Evolutionary conservation across 2,113 vertebrate genomes (phyloP), one percentile per base, ranked within the genome.

Genomic region (Hippolais icterina): DNA sequence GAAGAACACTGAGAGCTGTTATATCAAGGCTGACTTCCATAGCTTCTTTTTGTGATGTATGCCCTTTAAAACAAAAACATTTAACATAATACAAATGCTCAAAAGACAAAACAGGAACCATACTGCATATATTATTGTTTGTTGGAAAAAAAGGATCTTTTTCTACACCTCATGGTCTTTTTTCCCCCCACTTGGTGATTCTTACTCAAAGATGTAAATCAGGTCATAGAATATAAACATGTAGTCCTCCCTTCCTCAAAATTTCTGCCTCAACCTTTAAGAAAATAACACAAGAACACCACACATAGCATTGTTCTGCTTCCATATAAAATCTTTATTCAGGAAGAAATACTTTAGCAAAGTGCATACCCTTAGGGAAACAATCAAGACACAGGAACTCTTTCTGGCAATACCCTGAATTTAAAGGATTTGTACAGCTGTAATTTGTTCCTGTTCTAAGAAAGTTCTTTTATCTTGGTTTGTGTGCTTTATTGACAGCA

Each of bases 11-110:
- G 60, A 99, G 98, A 6, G 99, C 99, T 22, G 99, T 99, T 96
- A 99, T 98, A 56, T 99, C 99, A 27, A 99, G 98, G 96, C 97
- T 99, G 91, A 99, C 98, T 94, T 99, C 99, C 98, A 99, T 98
- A 49, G 98, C 98, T 97, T 99, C 99, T 96, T 99, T 99, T 89
- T 99, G 99, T 59, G 99, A 99, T 50, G 98, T 98, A 82, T 99
- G 99, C 81, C 99, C 99, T 99, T 97, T 60, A 81, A 96, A 95
- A 76, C 70, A 79, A 87, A 92, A 85, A 93, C 0, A 4, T 56
- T 96, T 79, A 97, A 81, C 7, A 6, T 80, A 65, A 75, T 18
- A 59, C 2, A 69, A 24, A 42, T 88, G 42, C 20, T 68, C 35
- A 80, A 47, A 79, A 72, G 31, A 52, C 37, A 37, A 41, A 59